A percentile compares a stretch with the other conserved stretches of the same genome.
phyloP scores from a whole-genome alignment of 2,797 vertebrate genomes.

The Hemitrygon akajei region DNA sequence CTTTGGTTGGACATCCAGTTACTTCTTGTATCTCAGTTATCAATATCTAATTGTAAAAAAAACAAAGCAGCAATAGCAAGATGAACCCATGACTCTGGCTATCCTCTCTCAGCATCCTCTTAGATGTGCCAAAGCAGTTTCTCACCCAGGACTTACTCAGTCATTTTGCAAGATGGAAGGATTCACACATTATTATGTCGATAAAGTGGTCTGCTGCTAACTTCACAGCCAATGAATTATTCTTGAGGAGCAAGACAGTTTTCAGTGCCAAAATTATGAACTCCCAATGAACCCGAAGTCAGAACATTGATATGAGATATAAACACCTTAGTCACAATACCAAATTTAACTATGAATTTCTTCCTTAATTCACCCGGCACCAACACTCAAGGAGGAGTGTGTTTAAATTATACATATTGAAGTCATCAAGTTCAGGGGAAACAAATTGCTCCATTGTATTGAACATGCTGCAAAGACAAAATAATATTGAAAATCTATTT shows the following conservation, averaged over 20 bases:
- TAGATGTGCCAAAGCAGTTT: too few relatives aligned
- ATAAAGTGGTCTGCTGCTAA: not conserved
- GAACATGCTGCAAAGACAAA: not conserved
- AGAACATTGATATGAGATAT: too few relatives aligned
- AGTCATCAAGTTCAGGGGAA: not conserved
- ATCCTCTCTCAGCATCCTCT: too few relatives aligned
- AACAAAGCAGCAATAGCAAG: not conserved
- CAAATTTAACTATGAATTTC: not conserved
- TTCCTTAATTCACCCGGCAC: not conserved
- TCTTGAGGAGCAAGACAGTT: not conserved
- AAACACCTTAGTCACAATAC: not conserved
- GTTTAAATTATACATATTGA: constrained; percentile 10
- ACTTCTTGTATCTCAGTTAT: not conserved
- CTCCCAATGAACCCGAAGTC: not conserved
- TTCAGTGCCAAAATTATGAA: not conserved
- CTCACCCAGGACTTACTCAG: not conserved
- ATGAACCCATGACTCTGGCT: not conserved
- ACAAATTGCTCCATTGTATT: not conserved
- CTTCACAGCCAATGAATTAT: not conserved
- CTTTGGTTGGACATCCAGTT: too few relatives aligned
- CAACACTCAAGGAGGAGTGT: constrained; percentile 5
- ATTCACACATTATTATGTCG: not conserved
- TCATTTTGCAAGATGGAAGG: not conserved
- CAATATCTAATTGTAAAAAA: not conserved
- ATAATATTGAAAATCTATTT: not conserved